Percentiles rank a stretch among this genome's conserved stretches.
These are phyloP conservation scores for Nycticryphes semicollaris DNA, from an alignment of 2,113 vertebrate species.

Conservation along the genomic window DNA sequence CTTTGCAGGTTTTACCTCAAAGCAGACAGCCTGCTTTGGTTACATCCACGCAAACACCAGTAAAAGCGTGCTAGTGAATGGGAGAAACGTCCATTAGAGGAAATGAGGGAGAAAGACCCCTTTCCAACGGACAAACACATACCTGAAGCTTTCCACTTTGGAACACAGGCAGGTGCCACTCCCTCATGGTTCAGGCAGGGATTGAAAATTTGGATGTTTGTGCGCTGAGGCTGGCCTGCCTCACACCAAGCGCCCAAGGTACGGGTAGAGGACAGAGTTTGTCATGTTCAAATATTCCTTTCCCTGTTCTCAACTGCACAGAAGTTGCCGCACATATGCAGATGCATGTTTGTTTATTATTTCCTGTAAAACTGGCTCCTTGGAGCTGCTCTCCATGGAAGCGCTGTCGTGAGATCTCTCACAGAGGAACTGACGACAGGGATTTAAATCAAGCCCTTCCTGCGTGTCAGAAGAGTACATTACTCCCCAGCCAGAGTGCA, in stretches of 20 bases:
- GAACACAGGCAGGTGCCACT: not conserved
- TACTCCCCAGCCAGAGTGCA: not conserved
- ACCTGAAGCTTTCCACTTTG: not conserved
- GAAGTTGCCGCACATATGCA: not conserved
- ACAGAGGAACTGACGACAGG: not conserved
- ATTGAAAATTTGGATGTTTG: not conserved
- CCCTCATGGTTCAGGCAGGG: not conserved
- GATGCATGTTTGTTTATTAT: not conserved
- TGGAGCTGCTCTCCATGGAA: not conserved
- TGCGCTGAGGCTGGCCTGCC: not conserved
- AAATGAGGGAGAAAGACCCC: not conserved
- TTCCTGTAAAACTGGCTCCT: not conserved
- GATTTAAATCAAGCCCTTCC: conserved; percentile 38
- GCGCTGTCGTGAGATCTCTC: not conserved
- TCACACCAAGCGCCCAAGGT: not conserved
- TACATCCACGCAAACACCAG: not conserved
- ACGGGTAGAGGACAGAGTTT: not conserved
- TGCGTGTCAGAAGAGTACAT: not conserved
- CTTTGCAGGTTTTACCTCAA: not conserved
- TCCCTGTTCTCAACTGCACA: not conserved
- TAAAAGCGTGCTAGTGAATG: fast-evolving
- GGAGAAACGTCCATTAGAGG: not conserved
- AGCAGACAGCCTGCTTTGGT: not conserved
- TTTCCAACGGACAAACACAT: not conserved
- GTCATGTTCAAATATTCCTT: not conserved